Base-by-base conservation (phyloP, 1,140 invertebrate species). In the Charaxes varanes region DNA sequence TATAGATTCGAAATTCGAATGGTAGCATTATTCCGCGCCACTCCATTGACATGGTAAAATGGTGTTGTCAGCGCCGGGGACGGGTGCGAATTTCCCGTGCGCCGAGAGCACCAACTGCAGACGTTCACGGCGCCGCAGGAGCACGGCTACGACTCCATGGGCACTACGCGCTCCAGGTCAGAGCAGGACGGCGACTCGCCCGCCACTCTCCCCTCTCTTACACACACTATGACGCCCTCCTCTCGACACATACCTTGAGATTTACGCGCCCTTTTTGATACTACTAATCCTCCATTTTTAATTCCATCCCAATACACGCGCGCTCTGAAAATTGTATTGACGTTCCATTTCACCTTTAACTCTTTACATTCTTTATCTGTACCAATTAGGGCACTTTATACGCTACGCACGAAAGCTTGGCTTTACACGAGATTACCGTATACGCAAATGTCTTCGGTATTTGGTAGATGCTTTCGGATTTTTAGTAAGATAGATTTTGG, bases 81-180 rank as follows among this genome's bases (percentile, higher is more conserved):
- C 86, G 94, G 95, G 85, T 89, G 94, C 78, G 88, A 88, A 82
- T 97, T 88, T 87, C 92, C 93, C 50, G 91, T 92, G 69, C 90
- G 93, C 42, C 89, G 90, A 52, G 90, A 91, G 71, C 90, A 90
- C 68, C 88, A 90, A 69, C 81, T 83, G 48, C 69, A 76, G 63
- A 67, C 80, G 59, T 77, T 82, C 64, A 69, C 60, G 13, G 81
- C 81, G 58, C 71, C 81, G 57, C 85, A 82, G 63, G 76, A 82
- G 19, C 89, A 87, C 86, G 88, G 87, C 62, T 96, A 96, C 89
- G 89, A 95, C 86, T 94, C 94, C 53, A 95, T 96, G 93, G 94
- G 93, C 78, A 92, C 89, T 81, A 94, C 93, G 64, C 89, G 88
- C 65, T 90, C 90, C 87, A 93, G 93, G 92, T 94, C 90, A 93